These are phyloP conservation scores for Acropternis orthonyx DNA, from an alignment of 2,797 vertebrate genomes.

Conservation along the genomic window DNA sequence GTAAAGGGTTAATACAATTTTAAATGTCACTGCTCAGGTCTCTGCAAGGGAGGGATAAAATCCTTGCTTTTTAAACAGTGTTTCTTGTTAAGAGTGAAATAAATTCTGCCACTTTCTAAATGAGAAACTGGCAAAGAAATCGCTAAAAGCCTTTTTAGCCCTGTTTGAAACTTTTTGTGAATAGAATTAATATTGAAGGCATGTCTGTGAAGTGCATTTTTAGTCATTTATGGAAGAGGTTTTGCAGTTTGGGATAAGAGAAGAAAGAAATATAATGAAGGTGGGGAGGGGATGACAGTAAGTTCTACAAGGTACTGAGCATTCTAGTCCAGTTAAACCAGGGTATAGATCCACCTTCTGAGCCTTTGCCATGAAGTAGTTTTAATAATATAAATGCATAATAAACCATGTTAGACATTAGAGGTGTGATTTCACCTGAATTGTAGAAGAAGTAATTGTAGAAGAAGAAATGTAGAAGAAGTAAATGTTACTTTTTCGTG, in stretches of 20 bases:
- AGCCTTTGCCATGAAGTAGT: neutral
- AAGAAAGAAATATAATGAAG: neutral
- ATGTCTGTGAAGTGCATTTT: neutral
- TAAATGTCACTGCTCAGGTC: neutral
- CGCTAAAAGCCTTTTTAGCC: neutral
- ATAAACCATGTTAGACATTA: neutral
- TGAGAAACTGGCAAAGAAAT: neutral
- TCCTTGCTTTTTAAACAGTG: fast-evolving
- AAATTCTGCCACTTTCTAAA: neutral
- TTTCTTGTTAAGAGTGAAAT: neutral
- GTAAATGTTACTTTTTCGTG: neutral
- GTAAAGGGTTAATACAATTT: conserved; percentile 44
- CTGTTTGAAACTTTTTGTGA: neutral
- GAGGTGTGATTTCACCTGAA: neutral
- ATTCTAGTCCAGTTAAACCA: neutral
- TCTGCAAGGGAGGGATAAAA: neutral
- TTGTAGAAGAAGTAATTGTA: neutral
- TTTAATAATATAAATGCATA: neutral
- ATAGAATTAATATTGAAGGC: neutral
- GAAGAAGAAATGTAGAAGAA: neutral
- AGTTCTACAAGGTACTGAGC: neutral
- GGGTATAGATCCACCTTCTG: neutral
- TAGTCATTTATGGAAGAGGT: neutral
- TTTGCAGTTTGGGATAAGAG: neutral
- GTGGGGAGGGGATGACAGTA: neutral